Evolutionary conservation across 2,797 vertebrate species (phyloP), one percentile per base, ranked within the genome.

Genomic region (Tadarida brasiliensis): DNA sequence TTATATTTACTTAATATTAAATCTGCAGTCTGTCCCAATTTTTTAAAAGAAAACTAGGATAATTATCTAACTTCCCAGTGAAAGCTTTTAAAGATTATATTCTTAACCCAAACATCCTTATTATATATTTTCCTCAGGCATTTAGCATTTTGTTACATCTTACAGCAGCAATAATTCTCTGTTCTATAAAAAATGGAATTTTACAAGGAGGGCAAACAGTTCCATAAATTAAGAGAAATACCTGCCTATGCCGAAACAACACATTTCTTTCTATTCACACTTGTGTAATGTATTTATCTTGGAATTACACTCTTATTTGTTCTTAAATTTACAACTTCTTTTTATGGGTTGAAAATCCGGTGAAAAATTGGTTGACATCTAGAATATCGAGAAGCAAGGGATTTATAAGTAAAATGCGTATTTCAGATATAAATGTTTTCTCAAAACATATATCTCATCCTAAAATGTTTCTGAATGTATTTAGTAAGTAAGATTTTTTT

Each of bases 181-280:
- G 95, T 98, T 98, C 97, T 86, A 97, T 65, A 97, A 97, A 98
- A 93, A 87, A n/a, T 24, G 71, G 28, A 92, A 94, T 97, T 98
- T 97, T 96, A 97, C 96, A 97, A 78, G 82, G 35, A 94, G 87
- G 85, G 77, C 88, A 97, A 98, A 98, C 87, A 3, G 3, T 81
- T 97, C 94, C 93, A 98, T 97, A 98, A 98, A 96, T 96, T 97
- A 97, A 94, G 82, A 93, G 3, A 89, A 98, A 97, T 97, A 92
- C 39, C 95, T 97, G 82, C 68, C 68, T 98, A 11, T 94, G 77
- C 35, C 54, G 59, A 98, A 78, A 65, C 33, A 97, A 94, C 61
- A 22, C 28, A 96, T 97, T 94, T 73, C 67, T 97, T 97, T 96
- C 93, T 97, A 80, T n/a, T 97, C 33, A 44, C 93, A 87, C 63